phyloP scores from a whole-genome alignment of 2,797 vertebrate species.

The Stomatorhinus walkeri region DNA sequence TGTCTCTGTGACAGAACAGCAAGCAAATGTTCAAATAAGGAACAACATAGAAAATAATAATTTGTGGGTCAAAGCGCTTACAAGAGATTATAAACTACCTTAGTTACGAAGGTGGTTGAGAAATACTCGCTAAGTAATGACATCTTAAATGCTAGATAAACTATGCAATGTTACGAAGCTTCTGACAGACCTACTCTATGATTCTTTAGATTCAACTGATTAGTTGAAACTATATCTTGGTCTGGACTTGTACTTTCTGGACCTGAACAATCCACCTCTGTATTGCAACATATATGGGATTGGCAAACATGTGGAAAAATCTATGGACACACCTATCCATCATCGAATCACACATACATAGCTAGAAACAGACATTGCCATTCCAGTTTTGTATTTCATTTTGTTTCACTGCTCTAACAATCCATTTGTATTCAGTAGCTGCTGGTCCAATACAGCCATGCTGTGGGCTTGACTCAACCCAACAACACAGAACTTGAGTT shows the following conservation, averaged over 20 bases:
- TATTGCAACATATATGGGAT: not conserved
- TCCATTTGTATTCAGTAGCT: not conserved
- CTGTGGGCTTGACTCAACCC: not conserved
- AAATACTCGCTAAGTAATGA: not conserved
- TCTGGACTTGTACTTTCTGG: not conserved
- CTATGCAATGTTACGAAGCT: not conserved
- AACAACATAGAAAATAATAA: not conserved
- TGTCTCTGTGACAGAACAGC: not conserved
- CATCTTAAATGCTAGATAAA: not conserved
- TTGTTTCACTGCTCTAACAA: not conserved
- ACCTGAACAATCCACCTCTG: not conserved
- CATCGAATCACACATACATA: not conserved
- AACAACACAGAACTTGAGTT: not conserved
- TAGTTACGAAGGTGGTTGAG: not conserved
- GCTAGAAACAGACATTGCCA: not conserved
- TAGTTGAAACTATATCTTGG: not conserved
- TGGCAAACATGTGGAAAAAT: not conserved
- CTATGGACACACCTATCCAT: not conserved
- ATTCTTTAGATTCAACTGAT: not conserved
- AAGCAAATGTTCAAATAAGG: not conserved
- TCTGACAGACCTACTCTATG: not conserved
- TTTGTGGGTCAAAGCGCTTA: not conserved
- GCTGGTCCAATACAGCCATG: not conserved
- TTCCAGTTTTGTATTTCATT: not conserved
- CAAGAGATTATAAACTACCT: not conserved